Evolutionary conservation across 1,140 invertebrate genomes (phyloP), one percentile per base, ranked within the genome.

Genomic region (Neodiprion pinetum): DNA sequence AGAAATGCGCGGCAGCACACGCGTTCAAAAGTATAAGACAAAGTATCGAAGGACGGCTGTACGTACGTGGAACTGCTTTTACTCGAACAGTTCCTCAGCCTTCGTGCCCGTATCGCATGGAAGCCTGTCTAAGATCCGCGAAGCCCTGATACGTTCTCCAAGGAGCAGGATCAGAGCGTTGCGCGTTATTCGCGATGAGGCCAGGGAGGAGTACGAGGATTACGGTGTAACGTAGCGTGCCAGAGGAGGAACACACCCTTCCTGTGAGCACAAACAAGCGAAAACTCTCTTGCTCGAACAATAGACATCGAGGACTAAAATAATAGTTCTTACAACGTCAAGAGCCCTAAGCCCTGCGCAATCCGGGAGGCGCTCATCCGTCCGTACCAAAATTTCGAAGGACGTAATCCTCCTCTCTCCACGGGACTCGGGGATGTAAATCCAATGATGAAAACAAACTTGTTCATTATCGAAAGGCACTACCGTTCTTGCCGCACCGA

Each of bases 1-100:
- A 71, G 70, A 71, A 48, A 71, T 71, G 70, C 70, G 70, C 48
- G 70, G 5, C 17, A 21, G 70, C 70, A 71, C 70, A 17, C 40
- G 40, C 8, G 48, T 48, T 9, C n/a, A 14, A 61, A 61, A 61
- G 28, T 40, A 61, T 17, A 14, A 61, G 53, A 61, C 3, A 17
- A 61, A 17, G 53, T 17, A 12, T 61, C n/a, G 53, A 9, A 3
- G 11, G 53, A 61, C 53, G 53, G 53, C 53, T 61, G 11, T 17
- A 61, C 11, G 53, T 17, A 17, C n/a, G n/a, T 61, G 53, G 11
- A 61, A 61, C 28, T 40, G 28, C 2, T 40, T 40, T 40, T 40
- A 40, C 28, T 40, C 5, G 28, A 40, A 40, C 2, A 2, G 28
- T 5, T 40, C 28, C 28, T 40, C 28, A 40, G 5, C 2, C 28